These are phyloP conservation scores for Mormyrus iriodes DNA, from an alignment of 2,113 vertebrate genomes.

Conservation along the genomic window DNA sequence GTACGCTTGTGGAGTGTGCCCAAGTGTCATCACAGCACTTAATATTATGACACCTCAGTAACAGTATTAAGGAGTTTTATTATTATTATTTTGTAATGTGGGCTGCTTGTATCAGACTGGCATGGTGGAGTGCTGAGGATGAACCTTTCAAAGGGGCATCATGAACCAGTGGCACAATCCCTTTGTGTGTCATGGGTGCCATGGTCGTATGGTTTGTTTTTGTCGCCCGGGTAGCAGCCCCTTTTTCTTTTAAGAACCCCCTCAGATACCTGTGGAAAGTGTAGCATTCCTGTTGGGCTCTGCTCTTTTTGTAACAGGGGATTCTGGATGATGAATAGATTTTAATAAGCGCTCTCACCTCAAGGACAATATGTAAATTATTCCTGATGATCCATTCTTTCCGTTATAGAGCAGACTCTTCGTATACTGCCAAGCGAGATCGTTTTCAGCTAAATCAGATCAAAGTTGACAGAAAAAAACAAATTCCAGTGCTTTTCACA, in stretches of 20 bases:
- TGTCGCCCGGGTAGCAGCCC: background rate
- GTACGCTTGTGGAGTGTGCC: background rate
- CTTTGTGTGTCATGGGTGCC: background rate
- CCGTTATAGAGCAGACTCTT: background rate
- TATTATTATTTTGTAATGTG: background rate
- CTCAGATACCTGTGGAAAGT: background rate
- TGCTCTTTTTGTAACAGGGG: background rate
- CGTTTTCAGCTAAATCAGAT: background rate
- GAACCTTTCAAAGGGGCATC: background rate
- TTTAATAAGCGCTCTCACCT: conserved; percentile 17
- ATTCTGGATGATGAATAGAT: conserved; percentile 15
- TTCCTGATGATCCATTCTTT: background rate
- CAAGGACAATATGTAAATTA: conserved; percentile 20
- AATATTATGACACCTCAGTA: background rate
- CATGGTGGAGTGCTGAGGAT: background rate
- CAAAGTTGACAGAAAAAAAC: background rate
- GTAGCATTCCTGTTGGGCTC: background rate
- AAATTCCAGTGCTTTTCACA: background rate
- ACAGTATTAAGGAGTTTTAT: background rate
- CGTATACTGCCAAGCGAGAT: background rate
- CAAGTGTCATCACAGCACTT: background rate
- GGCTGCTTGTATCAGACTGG: background rate
- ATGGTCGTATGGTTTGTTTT: background rate
- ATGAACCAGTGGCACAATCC: background rate
- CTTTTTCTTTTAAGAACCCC: background rate